Evolutionary conservation across 2,888 invertebrate genomes (phyloP), one percentile per base, ranked within the genome.

Genomic region (Scaptomyza tumidula): DNA sequence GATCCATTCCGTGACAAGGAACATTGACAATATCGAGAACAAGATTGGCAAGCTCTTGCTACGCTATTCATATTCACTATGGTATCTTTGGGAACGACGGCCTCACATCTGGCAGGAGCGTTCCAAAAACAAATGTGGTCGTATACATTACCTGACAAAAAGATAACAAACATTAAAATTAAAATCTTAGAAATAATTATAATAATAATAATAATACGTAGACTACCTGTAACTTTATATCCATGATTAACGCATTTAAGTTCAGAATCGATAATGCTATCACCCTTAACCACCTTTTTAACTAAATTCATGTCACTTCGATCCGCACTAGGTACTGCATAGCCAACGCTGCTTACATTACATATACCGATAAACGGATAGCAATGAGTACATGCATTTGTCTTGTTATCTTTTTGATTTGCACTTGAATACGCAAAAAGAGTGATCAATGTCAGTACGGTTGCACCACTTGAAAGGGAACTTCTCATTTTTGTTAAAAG

Each of bases 161-260:
- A n/a, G 24, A 24, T 11, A 19, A 24, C 11, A 10, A 6, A 10
- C n/a, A 19, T 19, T 1, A 24, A 6, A 6, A 19, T 19, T 1
- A 24, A 6, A 6, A 6, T 10, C 6, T 13, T 13, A 6, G n/a
- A 6, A 13, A 16, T 13, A 6, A 7, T 24, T 7, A 3, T 0
- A 7, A 7, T 24, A n/a, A 3, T 0, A 7, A 24, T 24, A 7
- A n/a, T 1, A 7, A 44, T 11, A 2, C 7, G 37, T 3, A 41
- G 24, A 39, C 27, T 55, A 64, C 65, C 64, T 0, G 39, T 1
- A 5, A 64, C 1, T 27, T 33, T 55, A 4, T 66, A 64, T 5
- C 39, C 65, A 16, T 55, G 35, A 55, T 44, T 48, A 0, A 66
- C 39, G 13, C 65, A 64, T 3, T 14, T 4, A 1, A 52, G 13